phyloP scores from a whole-genome alignment of 2,888 invertebrate species.

The Caenorhabditis japonica region DNA sequence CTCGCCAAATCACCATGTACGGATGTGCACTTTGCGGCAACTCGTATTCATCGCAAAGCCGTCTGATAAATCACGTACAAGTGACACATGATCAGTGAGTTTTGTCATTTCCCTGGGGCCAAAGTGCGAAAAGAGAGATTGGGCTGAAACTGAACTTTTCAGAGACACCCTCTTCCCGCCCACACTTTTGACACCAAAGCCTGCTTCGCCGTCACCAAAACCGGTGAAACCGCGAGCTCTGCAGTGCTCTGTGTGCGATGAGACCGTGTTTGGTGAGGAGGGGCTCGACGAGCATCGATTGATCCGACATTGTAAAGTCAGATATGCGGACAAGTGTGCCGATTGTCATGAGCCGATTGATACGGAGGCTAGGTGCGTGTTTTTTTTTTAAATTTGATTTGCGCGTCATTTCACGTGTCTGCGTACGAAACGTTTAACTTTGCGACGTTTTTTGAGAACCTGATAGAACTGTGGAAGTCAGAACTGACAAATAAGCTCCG shows the following conservation, averaged over 20 bases:
- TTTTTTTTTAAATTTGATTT: too few relatives aligned
- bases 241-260: slow-evolving; percentile 61
- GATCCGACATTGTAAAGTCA: slow-evolving; percentile 53
- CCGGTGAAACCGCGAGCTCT: slow-evolving; percentile 19
- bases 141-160: not conserved
- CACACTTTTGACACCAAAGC: not conserved
- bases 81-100: slow-evolving; percentile 55
- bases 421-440: too few relatives aligned
- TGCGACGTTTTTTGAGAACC: too few relatives aligned
- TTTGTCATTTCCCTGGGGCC: not conserved
- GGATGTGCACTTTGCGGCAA: slow-evolving; percentile 49
- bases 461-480: too few relatives aligned
- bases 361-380: slow-evolving; percentile 12
- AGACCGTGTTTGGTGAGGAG: slow-evolving; percentile 55
- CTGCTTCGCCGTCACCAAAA: slow-evolving; percentile 8
- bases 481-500: too few relatives aligned
- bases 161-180: slow-evolving; percentile 20
- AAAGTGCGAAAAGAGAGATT: not conserved
- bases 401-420: too few relatives aligned
- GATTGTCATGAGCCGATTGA: slow-evolving; percentile 50
- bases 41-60: slow-evolving; percentile 26
- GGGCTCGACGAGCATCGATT: slow-evolving; percentile 60
- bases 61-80: slow-evolving; percentile 52
- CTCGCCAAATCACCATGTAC: slow-evolving; percentile 34
- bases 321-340: slow-evolving; percentile 54